These are phyloP conservation scores for Tetramorium alpestre DNA, from an alignment of 1,140 invertebrate genomes.

Conservation along the genomic window DNA sequence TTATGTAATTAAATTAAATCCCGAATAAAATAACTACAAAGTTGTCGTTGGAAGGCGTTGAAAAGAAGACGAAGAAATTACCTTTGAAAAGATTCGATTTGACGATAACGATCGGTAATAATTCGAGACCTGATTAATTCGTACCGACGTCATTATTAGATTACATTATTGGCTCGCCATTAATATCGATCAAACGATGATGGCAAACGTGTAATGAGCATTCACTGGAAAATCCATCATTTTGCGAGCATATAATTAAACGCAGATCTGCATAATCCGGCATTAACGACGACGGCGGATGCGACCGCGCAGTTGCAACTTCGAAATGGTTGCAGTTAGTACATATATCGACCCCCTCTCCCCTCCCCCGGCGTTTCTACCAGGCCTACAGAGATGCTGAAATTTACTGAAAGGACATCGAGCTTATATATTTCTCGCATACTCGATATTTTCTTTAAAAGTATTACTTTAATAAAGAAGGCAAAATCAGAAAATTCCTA, in stretches of 20 bases:
- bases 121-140: constrained; percentile 30
- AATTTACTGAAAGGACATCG: neutral
- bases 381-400: neutral
- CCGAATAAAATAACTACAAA: neutral
- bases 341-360: neutral
- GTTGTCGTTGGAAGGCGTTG: neutral
- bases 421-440: neutral
- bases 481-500: neutral
- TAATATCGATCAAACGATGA: constrained; percentile 49
- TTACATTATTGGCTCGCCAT: constrained; percentile 27
- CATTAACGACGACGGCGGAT: constrained; percentile 12
- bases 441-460: neutral
- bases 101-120: constrained; percentile 31
- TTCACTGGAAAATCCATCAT: constrained; percentile 46
- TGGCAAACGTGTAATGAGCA: constrained; percentile 41
- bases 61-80: neutral
- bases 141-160: constrained; percentile 16
- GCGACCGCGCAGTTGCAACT: constrained; percentile 11
- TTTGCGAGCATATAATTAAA: constrained; percentile 51
- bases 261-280: constrained; percentile 45
- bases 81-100: neutral
- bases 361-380: neutral
- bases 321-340: neutral
- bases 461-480: neutral
- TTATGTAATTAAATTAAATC: constrained; percentile 2